Evolutionary conservation across 2,113 vertebrate genomes (phyloP), one percentile per base, ranked within the genome.

Genomic region (Mirounga angustirostris): DNA sequence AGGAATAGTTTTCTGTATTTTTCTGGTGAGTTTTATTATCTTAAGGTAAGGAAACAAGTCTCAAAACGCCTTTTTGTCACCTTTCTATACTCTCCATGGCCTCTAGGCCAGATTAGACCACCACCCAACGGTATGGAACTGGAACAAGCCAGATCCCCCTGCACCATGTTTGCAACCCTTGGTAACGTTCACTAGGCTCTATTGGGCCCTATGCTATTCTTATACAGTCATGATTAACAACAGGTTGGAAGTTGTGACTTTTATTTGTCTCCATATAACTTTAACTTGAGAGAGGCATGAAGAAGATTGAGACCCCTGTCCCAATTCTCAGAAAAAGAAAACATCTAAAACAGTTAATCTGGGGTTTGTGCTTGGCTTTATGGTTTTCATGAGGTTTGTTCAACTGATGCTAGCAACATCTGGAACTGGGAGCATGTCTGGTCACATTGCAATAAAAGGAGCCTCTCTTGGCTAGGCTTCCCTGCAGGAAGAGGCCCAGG

Each of bases 381-480:
- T 84, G 90, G 78, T 59, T 91, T 97, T 81, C 65, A 33, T 96
- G 90, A 97, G 80, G 26, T 58, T 88, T 92, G 56, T 61, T 96
- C 63, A 50, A 26, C 2, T 2, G 61, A 69, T 84, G 94, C 96
- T 94, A 96, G 96, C 83, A 78, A 94, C 96, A 94, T 98, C 95
- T 98, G 98, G 97, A 96, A 59, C 13, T 26, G 63, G 87, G 91
- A 97, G 92, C 12, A 9, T 61, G 65, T 92, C 87, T 92, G 82
- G 67, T 92, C 97, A 56, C 61, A 87, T 43, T 83, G 79, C 90
- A 96, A 7, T 76, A 84, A 93, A 89, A 96, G 24, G 67, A 96
- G 89, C 61, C 28, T 87, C 63, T 0, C 56, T 87, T 96, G 94
- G 93, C 88, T 63, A 43, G 69, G 61, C 15, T 87, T 76, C n/a